These are phyloP conservation scores for Carduelis carduelis DNA, from an alignment of 2,797 vertebrate genomes.

Conservation along the genomic window DNA sequence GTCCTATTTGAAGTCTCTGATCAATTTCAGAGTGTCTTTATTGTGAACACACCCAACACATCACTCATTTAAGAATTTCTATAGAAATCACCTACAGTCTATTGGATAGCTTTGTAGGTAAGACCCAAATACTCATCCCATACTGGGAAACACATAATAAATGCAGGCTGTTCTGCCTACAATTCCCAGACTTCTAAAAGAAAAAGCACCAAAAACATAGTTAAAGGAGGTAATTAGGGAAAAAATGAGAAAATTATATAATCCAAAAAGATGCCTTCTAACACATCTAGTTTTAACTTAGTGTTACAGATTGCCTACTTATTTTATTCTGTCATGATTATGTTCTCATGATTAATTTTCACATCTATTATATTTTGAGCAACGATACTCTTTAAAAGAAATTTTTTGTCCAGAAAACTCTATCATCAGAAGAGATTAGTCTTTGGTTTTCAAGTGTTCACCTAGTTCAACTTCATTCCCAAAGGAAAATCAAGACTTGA, in stretches of 20 bases:
- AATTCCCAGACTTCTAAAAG: neutral
- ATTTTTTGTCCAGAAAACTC: neutral
- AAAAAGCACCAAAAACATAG: neutral
- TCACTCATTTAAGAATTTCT: neutral
- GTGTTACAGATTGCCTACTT: neutral
- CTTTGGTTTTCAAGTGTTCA: neutral
- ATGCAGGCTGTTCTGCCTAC: neutral
- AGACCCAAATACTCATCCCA: neutral
- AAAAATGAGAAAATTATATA: neutral
- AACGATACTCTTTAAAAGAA: neutral
- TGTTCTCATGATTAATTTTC: neutral
- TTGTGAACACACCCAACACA: rapidly evolving
- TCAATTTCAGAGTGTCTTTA: neutral
- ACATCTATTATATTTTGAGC: neutral
- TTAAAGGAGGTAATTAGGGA: neutral
- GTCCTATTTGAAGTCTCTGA: neutral
- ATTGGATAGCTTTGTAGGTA: neutral
- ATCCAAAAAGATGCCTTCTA: neutral
- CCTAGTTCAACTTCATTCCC: neutral
- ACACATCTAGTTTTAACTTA: neutral
- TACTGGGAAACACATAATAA: neutral
- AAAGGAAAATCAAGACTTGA: neutral
- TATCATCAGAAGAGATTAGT: neutral
- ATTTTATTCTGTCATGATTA: neutral
- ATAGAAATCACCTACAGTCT: neutral